phyloP scores from a whole-genome alignment of 2,888 invertebrate genomes.

The Ecliptopera silaceata region DNA sequence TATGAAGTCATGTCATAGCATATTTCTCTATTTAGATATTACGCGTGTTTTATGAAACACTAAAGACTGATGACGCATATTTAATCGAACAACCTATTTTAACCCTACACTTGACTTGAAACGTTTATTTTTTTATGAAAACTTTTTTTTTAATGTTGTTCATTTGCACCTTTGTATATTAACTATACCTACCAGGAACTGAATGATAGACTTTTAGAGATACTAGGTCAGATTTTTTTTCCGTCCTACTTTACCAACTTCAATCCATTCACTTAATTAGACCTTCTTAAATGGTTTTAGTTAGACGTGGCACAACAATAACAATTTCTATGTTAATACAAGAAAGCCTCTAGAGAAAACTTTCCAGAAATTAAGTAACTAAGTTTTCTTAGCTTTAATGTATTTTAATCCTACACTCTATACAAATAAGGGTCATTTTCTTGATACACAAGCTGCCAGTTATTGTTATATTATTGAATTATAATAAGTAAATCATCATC shows the following conservation, averaged over 20 bases:
- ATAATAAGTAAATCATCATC: too few species aligned
- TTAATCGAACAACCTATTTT: not conserved
- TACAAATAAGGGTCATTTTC: not conserved
- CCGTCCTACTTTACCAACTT: not conserved
- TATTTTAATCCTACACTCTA: too few species aligned
- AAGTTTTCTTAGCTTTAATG: not conserved
- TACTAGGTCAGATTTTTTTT: too few species aligned
- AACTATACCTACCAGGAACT: too few species aligned
- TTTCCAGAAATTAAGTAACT: not conserved
- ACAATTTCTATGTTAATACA: conserved; percentile 13
- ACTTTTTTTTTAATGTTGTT: not conserved
- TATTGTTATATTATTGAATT: too few species aligned
- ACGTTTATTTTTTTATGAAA: too few species aligned
- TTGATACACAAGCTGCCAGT: too few species aligned
- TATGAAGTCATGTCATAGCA: conserved; percentile 18
- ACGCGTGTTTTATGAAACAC: conserved; percentile 1
- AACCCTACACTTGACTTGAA: too few species aligned
- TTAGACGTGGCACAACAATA: conserved; percentile 1
- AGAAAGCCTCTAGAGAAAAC: not conserved
- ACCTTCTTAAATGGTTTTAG: conserved; percentile 1
- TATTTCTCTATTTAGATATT: conserved; percentile 9
- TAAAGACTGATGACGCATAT: conserved; percentile 1
- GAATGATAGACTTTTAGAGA: too few species aligned
- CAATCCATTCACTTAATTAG: conserved; percentile 1
- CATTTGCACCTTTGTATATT: too few species aligned